Conservation (phyloP, 2,113 vertebrate genomes). For the Alaudala cheleensis region DNA sequence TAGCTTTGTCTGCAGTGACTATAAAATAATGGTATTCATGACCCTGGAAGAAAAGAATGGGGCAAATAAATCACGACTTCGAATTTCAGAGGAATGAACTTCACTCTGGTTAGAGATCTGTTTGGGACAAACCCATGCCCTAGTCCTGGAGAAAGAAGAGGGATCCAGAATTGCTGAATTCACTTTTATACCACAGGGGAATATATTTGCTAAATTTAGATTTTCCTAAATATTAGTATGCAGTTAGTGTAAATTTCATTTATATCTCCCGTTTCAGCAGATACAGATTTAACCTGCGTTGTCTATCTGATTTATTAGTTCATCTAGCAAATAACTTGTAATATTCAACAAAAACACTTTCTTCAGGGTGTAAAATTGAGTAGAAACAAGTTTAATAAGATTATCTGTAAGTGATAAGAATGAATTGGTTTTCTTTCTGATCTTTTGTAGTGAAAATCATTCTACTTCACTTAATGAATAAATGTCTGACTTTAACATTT, state of each 20-base stretch:
- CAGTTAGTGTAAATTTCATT: not conserved
- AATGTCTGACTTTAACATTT: slow-evolving; percentile 10
- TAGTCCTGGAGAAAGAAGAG: not conserved
- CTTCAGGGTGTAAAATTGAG: not conserved
- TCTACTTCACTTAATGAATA: slow-evolving; percentile 29
- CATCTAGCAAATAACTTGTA: not conserved
- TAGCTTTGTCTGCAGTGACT: not conserved
- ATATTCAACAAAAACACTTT: not conserved
- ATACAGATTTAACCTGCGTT: not conserved
- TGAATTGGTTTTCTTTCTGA: slow-evolving; percentile 38
- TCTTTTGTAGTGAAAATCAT: slow-evolving; percentile 28
- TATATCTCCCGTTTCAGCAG: not conserved
- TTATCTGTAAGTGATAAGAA: not conserved
- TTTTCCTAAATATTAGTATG: not conserved
- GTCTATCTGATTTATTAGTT: not conserved
- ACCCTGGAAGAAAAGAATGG: not conserved
- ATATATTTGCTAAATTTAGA: not conserved
- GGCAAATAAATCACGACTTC: not conserved
- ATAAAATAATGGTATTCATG: not conserved
- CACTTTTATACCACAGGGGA: not conserved
- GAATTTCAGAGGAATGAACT: not conserved
- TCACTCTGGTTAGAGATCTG: not conserved
- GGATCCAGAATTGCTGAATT: not conserved
- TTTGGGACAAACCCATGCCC: not conserved
- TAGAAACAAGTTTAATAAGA: slow-evolving; percentile 12